phyloP scores from a whole-genome alignment of 2,113 vertebrate genomes.

The Spea bombifrons region DNA sequence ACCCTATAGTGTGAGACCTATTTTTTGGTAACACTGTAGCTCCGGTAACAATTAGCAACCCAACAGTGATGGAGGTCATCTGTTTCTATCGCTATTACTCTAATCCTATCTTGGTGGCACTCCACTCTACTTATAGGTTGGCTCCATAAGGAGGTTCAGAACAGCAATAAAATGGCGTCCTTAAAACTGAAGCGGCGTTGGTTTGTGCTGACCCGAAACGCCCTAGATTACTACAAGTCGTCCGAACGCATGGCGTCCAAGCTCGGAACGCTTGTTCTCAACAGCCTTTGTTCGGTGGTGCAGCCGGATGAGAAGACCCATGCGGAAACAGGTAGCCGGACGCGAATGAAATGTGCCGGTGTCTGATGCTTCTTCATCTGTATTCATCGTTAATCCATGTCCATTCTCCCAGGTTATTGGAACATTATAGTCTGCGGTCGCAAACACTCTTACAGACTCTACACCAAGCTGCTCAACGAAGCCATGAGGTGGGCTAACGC shows the following conservation, averaged over 20 bases:
- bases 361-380: neutral
- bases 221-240: constrained; percentile 88
- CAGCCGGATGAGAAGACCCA: constrained; percentile 84
- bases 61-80: no score
- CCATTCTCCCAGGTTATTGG: constrained; percentile 76
- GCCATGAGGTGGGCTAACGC: constrained; percentile 87
- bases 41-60: no score
- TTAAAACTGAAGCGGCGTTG: constrained; percentile 90
- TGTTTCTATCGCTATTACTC: no score
- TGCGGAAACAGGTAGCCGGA: constrained; percentile 77
- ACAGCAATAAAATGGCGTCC: constrained; percentile 79
- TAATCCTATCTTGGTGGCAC: no score
- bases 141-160: constrained; percentile 89
- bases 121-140: constrained; percentile 68
- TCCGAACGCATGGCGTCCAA: constrained; percentile 82
- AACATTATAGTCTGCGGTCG: constrained; percentile 84
- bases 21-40: no score
- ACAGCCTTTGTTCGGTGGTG: constrained; percentile 84
- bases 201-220: constrained; percentile 85
- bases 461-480: constrained; percentile 84
- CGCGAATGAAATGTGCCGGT: no score
- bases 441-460: constrained; percentile 84
- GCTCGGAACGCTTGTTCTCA: constrained; percentile 86
- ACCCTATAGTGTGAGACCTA: no score
- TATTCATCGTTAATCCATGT: neutral